Percentiles rank a stretch among this genome's conserved stretches.
Evolutionary conservation across 2,888 invertebrate genomes (phyloP).

Genomic region (Pseudeuparius sepicola): DNA sequence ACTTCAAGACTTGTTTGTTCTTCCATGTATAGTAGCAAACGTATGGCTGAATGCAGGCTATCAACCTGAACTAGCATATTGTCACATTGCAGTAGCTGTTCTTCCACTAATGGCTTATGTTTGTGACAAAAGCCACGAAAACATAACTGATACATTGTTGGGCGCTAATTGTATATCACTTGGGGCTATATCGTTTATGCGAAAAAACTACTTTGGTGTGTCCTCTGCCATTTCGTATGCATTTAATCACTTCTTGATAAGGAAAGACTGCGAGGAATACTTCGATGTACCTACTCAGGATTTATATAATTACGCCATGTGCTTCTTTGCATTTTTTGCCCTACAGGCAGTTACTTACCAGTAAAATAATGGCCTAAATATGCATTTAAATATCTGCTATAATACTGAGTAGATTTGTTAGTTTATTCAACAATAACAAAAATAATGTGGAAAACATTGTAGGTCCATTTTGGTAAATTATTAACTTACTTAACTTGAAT

Average conservation of each 20-base stretch:
- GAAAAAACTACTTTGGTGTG: constrained; percentile 32
- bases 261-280: constrained; percentile 27
- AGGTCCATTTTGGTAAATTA: no score
- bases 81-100: constrained; percentile 23
- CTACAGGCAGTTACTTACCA: constrained; percentile 26
- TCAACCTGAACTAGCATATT: constrained; percentile 21
- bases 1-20: constrained; percentile 28
- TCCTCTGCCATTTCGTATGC: constrained; percentile 30
- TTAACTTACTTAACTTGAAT: no score
- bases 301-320: constrained; percentile 36
- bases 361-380: constrained; percentile 7
- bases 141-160: constrained; percentile 28
- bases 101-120: constrained; percentile 28
- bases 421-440: no score
- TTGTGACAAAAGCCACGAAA: constrained; percentile 22
- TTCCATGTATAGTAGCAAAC: constrained; percentile 28
- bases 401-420: no score
- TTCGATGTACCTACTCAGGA: constrained; percentile 34
- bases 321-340: constrained; percentile 36
- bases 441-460: no score
- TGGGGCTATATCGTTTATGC: constrained; percentile 26
- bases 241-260: constrained; percentile 32
- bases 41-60: constrained; percentile 26
- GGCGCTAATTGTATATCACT: constrained; percentile 28
- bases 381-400: no score